Percentiles rank a stretch among this genome's conserved stretches.
Evolutionary conservation across 1,140 invertebrate species (phyloP).

Genomic region (Caenorhabditis elegans): WBcel235 BX284602.5:8080001-8080500

Average conservation of each 20-base stretch:
- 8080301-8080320: not conserved
- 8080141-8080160: not conserved
- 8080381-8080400: not conserved
- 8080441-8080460: not conserved
- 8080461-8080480: not conserved
- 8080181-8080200: not conserved
- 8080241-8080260: not conserved
- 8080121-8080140: not conserved
- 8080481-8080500: not conserved
- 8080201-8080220: not conserved
- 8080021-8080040: not conserved
- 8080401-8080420: not conserved
- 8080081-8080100: not conserved
- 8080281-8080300: not conserved
- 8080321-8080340: constrained; percentile 2
- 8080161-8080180: not conserved
- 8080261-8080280: not conserved
- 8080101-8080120: not conserved
- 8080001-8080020: not conserved
- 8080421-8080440: not conserved
- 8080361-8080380: not conserved
- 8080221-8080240: not conserved
- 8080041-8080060: constrained; percentile 3
- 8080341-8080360: not conserved
- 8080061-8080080: not conserved